These are phyloP conservation scores for Petromus typicus DNA, from an alignment of 2,113 vertebrate species.

Conservation along the genomic window DNA sequence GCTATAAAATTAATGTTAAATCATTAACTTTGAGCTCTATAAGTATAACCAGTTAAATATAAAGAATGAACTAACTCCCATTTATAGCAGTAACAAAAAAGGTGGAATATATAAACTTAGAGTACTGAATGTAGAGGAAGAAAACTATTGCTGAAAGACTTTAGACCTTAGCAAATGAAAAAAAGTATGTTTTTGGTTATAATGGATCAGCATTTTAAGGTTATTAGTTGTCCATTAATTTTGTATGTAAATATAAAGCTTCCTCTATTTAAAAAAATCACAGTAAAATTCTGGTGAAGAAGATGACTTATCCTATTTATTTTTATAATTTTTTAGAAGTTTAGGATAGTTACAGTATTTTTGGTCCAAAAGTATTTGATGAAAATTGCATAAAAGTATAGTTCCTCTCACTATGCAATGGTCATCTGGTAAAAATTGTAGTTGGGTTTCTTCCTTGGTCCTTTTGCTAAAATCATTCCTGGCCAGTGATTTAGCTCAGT, in stretches of 20 bases:
- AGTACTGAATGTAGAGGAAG: neutral
- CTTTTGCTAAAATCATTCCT: neutral
- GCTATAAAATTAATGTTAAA: constrained; percentile 44
- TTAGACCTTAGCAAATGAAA: constrained; percentile 4
- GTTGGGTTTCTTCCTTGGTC: constrained; percentile 20
- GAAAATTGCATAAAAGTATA: neutral
- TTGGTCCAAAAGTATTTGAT: neutral
- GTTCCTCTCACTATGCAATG: constrained; percentile 19
- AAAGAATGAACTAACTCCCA: neutral
- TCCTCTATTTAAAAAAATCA: neutral
- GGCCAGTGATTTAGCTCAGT: no score
- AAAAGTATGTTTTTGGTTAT: neutral
- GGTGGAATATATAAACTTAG: constrained; percentile 50
- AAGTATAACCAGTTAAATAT: constrained; percentile 37
- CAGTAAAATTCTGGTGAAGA: constrained; percentile 12
- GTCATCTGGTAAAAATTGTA: neutral
- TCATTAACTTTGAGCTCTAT: constrained; percentile 7
- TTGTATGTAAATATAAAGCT: constrained; percentile 38
- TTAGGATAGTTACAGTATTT: constrained; percentile 1
- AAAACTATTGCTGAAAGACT: neutral
- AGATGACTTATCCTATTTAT: neutral
- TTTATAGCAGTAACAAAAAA: neutral
- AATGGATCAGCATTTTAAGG: neutral
- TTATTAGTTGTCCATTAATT: constrained; percentile 18
- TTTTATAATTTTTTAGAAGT: neutral